These are phyloP conservation scores for Helicoverpa zea DNA, from an alignment of 1,140 invertebrate species.

Conservation along the genomic window DNA sequence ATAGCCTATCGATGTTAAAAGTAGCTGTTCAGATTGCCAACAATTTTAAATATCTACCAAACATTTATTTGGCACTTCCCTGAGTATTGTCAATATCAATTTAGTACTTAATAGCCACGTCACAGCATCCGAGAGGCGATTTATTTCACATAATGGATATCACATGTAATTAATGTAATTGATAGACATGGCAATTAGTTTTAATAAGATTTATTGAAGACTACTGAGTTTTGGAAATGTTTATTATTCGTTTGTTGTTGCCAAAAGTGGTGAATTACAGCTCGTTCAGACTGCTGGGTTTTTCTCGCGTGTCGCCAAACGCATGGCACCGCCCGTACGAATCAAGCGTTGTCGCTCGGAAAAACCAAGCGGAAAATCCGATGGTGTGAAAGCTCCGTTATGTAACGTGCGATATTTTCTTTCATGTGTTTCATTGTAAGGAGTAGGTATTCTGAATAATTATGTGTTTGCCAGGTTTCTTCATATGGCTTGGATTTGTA, in stretches of 20 bases:
- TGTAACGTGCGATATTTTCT: too few species aligned
- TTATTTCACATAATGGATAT: slow-evolving; percentile 11
- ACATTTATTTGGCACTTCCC: slow-evolving; percentile 11
- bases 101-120: not conserved
- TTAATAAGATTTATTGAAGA: not conserved
- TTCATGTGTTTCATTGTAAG: not conserved
- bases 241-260: too few species aligned
- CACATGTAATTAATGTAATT: slow-evolving; percentile 4
- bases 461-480: too few species aligned
- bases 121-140: slow-evolving; percentile 2
- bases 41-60: not conserved
- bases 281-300: too few species aligned
- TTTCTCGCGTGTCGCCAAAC: too few species aligned
- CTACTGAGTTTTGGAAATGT: not conserved
- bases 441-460: too few species aligned
- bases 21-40: not conserved
- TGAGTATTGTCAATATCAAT: not conserved
- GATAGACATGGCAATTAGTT: slow-evolving; percentile 10
- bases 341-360: too few species aligned
- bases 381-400: too few species aligned
- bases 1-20: not conserved
- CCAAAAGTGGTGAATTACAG: too few species aligned
- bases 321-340: too few species aligned
- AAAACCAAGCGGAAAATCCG: too few species aligned
- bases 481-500: too few species aligned